These are phyloP conservation scores for Thalpophila matura DNA, from an alignment of 2,888 invertebrate species.

Conservation along the genomic window DNA sequence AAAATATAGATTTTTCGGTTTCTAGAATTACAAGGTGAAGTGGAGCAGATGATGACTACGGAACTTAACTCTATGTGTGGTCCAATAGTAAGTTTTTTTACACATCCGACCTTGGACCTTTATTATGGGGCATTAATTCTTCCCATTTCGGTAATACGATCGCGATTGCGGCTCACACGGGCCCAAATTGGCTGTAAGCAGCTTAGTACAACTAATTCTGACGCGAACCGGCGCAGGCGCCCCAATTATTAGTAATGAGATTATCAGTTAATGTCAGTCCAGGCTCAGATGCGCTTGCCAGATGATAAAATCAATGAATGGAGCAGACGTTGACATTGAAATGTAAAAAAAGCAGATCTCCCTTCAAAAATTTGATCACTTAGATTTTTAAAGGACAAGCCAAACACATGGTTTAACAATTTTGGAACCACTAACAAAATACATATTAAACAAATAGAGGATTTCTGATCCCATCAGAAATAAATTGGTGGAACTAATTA, in stretches of 20 bases:
- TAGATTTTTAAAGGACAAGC: neutral
- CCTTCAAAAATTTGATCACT: too few species aligned
- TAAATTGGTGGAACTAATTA: too few species aligned
- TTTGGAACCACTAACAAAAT: neutral
- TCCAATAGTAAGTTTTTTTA: conserved; percentile 24
- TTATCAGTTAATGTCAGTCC: conserved; percentile 66
- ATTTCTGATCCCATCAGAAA: too few species aligned
- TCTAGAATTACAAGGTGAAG: neutral
- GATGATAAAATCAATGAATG: conserved; percentile 34
- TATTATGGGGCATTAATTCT: conserved; percentile 58
- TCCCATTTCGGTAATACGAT: conserved; percentile 58
- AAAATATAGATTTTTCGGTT: too few species aligned
- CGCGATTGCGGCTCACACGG: conserved; percentile 58
- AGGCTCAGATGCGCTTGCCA: conserved; percentile 40
- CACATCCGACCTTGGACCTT: conserved; percentile 31
- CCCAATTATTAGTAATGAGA: conserved; percentile 69
- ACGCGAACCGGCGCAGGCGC: conserved; percentile 52
- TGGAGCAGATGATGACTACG: neutral
- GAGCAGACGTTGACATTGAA: conserved; percentile 30
- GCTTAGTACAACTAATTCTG: conserved; percentile 70
- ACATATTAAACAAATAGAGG: too few species aligned
- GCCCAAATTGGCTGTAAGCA: conserved; percentile 69
- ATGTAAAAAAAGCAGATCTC: conserved; percentile 34
- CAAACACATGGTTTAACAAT: neutral
- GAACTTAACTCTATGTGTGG: conserved; percentile 5